phyloP scores from a whole-genome alignment of 2,113 vertebrate genomes.

The Lonchura striata region DNA sequence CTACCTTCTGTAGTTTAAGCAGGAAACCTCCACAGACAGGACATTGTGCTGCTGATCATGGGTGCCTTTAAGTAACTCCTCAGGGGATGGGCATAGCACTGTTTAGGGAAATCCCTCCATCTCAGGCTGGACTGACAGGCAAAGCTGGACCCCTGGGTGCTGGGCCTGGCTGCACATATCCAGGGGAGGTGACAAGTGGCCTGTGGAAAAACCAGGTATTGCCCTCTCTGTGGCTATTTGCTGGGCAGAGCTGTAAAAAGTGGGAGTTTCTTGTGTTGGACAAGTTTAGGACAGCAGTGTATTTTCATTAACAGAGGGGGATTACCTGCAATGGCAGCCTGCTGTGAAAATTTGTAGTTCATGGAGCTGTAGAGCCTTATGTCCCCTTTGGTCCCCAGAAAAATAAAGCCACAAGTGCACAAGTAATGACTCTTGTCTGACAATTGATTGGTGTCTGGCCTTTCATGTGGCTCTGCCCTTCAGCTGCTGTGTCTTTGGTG shows the following conservation, averaged over 20 bases:
- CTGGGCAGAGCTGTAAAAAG: neutral
- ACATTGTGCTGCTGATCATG: neutral
- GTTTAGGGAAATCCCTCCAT: neutral
- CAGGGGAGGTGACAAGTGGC: neutral
- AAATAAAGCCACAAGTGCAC: rapidly evolving
- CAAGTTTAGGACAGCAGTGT: neutral
- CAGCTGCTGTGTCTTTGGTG: neutral
- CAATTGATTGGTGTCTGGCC: neutral
- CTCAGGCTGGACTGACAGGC: neutral
- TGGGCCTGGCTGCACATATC: neutral
- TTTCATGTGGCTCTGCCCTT: neutral
- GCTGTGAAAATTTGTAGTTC: neutral
- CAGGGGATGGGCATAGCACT: neutral
- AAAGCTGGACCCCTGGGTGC: neutral
- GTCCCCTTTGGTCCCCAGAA: neutral
- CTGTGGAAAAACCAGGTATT: neutral
- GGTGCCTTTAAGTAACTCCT: neutral
- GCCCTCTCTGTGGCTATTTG: neutral
- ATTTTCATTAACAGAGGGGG: neutral
- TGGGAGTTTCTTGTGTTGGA: rapidly evolving
- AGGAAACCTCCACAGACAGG: neutral
- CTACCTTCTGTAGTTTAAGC: neutral
- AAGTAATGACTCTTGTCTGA: neutral
- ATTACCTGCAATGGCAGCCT: neutral
- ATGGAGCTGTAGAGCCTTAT: neutral